These are phyloP conservation scores for Sarcophaga caerulescens DNA, from an alignment of 2,888 invertebrate genomes.

Conservation along the genomic window DNA sequence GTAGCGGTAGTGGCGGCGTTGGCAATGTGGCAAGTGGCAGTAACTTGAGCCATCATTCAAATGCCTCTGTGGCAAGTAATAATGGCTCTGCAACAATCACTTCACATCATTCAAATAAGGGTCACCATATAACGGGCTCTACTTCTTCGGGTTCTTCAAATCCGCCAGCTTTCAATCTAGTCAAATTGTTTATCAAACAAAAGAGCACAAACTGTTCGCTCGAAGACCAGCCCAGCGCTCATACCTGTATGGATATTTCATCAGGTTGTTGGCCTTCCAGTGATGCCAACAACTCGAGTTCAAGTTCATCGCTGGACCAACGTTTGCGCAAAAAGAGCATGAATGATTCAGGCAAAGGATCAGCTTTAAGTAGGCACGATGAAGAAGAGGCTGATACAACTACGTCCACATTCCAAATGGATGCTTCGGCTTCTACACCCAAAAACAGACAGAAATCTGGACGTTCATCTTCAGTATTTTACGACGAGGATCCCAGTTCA, in stretches of 20 bases:
- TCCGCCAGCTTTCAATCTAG: conserved; percentile 90
- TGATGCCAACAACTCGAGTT: conserved; percentile 78
- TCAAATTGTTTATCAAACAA: conserved; percentile 94
- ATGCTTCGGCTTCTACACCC: conserved; percentile 68
- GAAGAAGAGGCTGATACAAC: conserved; percentile 73
- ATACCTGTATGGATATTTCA: conserved; percentile 88
- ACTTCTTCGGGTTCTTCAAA: conserved; percentile 81
- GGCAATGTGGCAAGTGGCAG: conserved; percentile 27
- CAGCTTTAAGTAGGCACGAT: conserved; percentile 80
- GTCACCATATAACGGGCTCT: conserved; percentile 76
- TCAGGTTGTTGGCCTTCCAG: conserved; percentile 89
- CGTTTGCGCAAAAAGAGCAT: conserved; percentile 81
- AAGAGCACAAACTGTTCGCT: conserved; percentile 88
- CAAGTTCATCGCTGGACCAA: conserved; percentile 79
- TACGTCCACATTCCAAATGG: conserved; percentile 67
- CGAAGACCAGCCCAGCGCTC: conserved; percentile 75
- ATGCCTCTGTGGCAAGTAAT: conserved; percentile 59
- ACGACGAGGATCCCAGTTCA: conserved; percentile 75
- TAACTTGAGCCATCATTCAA: conserved; percentile 53
- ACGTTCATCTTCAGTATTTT: conserved; percentile 73
- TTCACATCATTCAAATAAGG: conserved; percentile 64
- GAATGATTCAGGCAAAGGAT: conserved; percentile 81
- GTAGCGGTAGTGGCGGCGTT: conserved; percentile 46
- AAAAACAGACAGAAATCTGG: conserved; percentile 68
- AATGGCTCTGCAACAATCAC: conserved; percentile 51